These are phyloP conservation scores for Oncorhynchus clarkii DNA, from an alignment of 2,113 vertebrate species.

Conservation along the genomic window DNA sequence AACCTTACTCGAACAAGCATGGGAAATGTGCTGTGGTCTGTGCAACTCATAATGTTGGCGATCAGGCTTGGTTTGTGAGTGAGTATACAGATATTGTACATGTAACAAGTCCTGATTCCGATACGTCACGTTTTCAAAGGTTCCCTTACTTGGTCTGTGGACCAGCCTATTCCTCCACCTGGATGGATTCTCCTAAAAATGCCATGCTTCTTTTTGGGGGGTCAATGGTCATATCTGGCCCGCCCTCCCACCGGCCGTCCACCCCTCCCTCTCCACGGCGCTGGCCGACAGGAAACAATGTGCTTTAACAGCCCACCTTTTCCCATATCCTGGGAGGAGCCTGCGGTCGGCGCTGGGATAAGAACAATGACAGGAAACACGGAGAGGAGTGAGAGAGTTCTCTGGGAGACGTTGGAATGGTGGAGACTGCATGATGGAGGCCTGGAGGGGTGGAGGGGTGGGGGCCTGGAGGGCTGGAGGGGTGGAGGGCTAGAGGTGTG, in stretches of 20 bases:
- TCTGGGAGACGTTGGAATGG: slow-evolving; percentile 50
- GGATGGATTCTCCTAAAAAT: slow-evolving; percentile 8
- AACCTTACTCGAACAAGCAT: background rate
- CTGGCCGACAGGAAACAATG: slow-evolving; percentile 57
- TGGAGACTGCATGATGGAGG: slow-evolving; percentile 47
- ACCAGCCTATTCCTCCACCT: background rate
- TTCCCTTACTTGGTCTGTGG: background rate
- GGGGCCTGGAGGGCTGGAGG: no score
- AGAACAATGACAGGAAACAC: slow-evolving; percentile 75
- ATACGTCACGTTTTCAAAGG: background rate
- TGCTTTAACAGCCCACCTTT: slow-evolving; percentile 70
- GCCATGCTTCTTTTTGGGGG: slow-evolving; percentile 14
- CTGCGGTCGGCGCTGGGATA: slow-evolving; percentile 36
- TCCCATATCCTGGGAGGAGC: slow-evolving; percentile 69
- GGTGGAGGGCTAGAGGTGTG: no score
- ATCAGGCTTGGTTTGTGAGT: no score
- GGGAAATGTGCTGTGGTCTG: background rate
- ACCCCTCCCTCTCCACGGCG: slow-evolving; percentile 22
- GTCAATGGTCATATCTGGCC: slow-evolving; percentile 11
- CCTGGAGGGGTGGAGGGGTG: no score
- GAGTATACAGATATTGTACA: no score
- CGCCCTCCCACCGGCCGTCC: slow-evolving; percentile 8
- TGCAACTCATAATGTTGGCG: no score
- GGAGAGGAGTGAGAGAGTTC: slow-evolving; percentile 70
- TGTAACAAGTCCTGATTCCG: no score